These are phyloP conservation scores for Scleropages formosus DNA, from an alignment of 2,797 vertebrate species.

Conservation along the genomic window DNA sequence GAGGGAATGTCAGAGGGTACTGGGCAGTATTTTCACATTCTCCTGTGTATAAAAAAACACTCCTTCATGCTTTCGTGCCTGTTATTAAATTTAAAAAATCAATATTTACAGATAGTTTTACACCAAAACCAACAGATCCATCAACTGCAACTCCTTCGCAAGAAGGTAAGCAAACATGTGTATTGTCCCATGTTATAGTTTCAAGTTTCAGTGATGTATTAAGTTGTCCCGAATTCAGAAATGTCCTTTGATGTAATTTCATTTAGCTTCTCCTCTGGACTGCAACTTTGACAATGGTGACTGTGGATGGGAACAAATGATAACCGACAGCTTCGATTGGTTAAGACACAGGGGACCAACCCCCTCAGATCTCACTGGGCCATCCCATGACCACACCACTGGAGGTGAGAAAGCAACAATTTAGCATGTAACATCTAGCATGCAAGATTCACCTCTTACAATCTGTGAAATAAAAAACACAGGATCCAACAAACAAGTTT, in stretches of 20 bases:
- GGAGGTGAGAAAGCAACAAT: slow-evolving; percentile 61
- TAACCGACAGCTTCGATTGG: slow-evolving; percentile 72
- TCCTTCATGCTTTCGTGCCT: no score
- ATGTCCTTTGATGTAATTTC: slow-evolving; percentile 13
- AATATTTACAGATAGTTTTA: slow-evolving; percentile 46
- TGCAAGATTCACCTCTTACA: neutral
- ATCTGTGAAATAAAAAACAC: no score
- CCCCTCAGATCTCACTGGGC: slow-evolving; percentile 65
- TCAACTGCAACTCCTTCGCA: slow-evolving; percentile 32
- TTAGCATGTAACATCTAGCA: neutral
- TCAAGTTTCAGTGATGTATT: neutral
- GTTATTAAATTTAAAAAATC: no score
- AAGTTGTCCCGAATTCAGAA: slow-evolving; percentile 21
- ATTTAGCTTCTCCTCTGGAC: slow-evolving; percentile 62
- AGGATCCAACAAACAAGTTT: no score
- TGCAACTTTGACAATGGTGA: slow-evolving; percentile 71
- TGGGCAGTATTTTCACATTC: no score
- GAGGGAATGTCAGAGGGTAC: neutral
- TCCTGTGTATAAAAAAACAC: no score
- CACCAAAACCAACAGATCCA: slow-evolving; percentile 38
- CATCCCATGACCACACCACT: slow-evolving; percentile 73
- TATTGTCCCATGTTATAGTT: neutral
- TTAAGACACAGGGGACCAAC: slow-evolving; percentile 68
- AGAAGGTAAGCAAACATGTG: slow-evolving; percentile 56
- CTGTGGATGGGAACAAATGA: slow-evolving; percentile 73